Evolutionary conservation across 2,113 vertebrate species (phyloP).

Genomic region (Tragelaphus imberbis): DNA sequence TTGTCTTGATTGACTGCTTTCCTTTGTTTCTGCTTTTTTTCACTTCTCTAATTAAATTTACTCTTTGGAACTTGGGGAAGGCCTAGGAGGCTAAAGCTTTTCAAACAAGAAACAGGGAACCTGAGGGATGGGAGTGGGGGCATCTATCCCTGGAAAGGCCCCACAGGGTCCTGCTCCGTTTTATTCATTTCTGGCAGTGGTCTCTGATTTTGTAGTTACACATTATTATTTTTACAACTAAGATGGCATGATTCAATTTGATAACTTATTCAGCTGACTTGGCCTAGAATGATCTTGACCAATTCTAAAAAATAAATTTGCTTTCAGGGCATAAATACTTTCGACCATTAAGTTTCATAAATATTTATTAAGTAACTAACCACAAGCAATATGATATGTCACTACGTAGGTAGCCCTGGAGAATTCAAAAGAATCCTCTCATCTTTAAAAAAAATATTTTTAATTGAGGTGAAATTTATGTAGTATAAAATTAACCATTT

Average conservation of each 20-base stretch:
- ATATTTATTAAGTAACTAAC: neutral
- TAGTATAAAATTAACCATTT: neutral
- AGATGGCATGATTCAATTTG: neutral
- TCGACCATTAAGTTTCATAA: neutral
- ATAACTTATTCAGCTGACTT: neutral
- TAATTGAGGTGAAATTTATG: neutral
- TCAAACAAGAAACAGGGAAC: neutral
- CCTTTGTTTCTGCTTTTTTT: neutral
- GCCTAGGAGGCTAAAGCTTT: neutral
- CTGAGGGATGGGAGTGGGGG: neutral
- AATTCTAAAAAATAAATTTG: neutral
- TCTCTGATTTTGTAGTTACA: neutral
- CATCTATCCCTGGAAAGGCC: neutral
- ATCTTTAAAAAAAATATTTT: neutral
- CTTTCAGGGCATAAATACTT: neutral
- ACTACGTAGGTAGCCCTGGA: neutral
- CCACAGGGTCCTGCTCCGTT: neutral
- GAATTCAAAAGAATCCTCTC: neutral
- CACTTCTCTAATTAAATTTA: neutral
- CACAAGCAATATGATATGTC: neutral
- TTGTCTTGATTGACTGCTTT: neutral
- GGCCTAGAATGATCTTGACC: neutral
- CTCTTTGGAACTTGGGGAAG: neutral
- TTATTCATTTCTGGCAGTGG: neutral
- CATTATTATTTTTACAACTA: slow-evolving; percentile 11